Evolutionary conservation across 2,797 vertebrate genomes (phyloP).

Genomic region (Melanotaenia nigrans): DNA sequence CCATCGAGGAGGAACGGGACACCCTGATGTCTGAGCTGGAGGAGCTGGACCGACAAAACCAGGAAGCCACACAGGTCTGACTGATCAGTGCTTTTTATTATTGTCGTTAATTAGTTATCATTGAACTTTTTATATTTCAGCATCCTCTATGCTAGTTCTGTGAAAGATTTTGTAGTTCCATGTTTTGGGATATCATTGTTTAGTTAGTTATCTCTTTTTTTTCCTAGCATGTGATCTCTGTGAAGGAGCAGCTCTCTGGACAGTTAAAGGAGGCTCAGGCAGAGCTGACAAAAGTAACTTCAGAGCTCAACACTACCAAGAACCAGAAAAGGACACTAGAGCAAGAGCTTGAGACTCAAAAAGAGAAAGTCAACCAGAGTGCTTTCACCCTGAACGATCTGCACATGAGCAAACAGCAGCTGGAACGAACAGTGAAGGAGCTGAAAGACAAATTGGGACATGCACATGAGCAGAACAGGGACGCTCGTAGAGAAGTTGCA

Average conservation of each 20-base stretch:
- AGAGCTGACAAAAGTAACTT: conserved; percentile 75
- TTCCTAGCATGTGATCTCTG: conserved; percentile 90
- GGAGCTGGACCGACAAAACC: conserved; percentile 94
- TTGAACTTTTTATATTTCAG: not conserved
- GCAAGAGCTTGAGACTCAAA: conserved; percentile 83
- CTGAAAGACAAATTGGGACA: conserved; percentile 85
- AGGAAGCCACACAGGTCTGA: conserved; percentile 93
- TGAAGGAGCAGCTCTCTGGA: conserved; percentile 90
- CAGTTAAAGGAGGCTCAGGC: conserved; percentile 84
- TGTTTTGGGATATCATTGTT: not conserved
- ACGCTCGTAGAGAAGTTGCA: conserved; percentile 77
- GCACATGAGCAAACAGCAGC: conserved; percentile 86
- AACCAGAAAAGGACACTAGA: conserved; percentile 81
- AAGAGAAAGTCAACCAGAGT: conserved; percentile 86
- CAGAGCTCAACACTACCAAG: conserved; percentile 81
- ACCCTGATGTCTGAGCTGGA: conserved; percentile 88
- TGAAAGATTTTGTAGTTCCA: not conserved
- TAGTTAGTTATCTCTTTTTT: conserved; percentile 20
- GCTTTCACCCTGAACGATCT: conserved; percentile 88
- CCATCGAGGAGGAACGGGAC: conserved; percentile 86
- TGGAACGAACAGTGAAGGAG: conserved; percentile 84
- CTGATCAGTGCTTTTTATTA: not conserved
- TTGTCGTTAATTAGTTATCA: not conserved
- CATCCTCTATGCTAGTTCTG: not conserved
- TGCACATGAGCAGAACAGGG: conserved; percentile 78